Evolutionary conservation across 92 coral and sea anemone genomes (phyloP), one percentile per base, ranked within the genome.

Genomic region (Porites lobata): DNA sequence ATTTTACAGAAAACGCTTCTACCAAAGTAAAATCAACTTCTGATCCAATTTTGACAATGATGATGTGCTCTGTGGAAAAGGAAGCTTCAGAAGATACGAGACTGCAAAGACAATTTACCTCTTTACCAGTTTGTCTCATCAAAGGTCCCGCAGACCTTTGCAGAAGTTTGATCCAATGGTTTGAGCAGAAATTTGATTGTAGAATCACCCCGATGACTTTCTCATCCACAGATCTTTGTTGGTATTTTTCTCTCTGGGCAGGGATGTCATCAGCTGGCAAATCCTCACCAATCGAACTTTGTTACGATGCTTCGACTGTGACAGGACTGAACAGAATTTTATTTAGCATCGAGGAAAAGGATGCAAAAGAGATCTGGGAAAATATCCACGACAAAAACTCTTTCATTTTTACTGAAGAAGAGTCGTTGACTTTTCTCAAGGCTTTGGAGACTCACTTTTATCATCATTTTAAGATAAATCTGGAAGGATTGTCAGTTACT

Each of bases 161-260:
- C 12, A 88, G 84, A 70, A 61, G 78, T 59, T 80, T 98, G 62
- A 71, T 94, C 8, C 52, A 83, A 2, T 95, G 99, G 98, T 82
- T 95, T 4, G 95, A 98, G 75, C 84, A 64, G 32, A 85, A 87
- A 58, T 98, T 98, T 59, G 99, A 96, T 80, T 95, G 99, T 69
- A 94, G 89, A 59, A 92, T 95, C 69, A 88, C 89, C 9, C 91
- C 94, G 13, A 70, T 98, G 86, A 65, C 61, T 11, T 92, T 98
- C 51, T 91, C 99, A 18, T 96, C 99, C 24, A 43, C 82, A 11
- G 98, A 98, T 8, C 94, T 98, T 8, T 90, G 88, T 47, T 98
- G 98, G 98, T 96, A 87, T 79, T 95, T 90, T 52, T 94, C 98
- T 13, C 88, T 98, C 6, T 98, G 99, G 94, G 95, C 98, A 29